Evolutionary conservation across 1,140 invertebrate species (phyloP).

Genomic region (Drosophila pallidifrons): DNA sequence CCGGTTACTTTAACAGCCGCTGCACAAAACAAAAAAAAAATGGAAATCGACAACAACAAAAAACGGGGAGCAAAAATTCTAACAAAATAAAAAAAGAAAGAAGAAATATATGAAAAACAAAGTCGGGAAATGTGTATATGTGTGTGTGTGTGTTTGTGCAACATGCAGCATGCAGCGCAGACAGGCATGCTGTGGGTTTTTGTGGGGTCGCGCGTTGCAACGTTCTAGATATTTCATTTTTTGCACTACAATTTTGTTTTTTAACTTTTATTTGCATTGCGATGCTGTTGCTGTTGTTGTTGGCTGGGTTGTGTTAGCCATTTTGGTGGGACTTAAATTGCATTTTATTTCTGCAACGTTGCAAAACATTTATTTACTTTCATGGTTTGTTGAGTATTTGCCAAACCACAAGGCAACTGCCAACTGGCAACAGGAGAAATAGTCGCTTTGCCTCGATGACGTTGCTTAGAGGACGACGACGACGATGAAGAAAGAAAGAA

Average conservation of each 20-base stretch:
- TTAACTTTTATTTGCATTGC: constrained; percentile 31
- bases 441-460: constrained; percentile 25
- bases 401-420: constrained; percentile 73
- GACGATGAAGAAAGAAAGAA: constrained; percentile 1
- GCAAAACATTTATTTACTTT: constrained; percentile 84
- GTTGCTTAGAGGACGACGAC: constrained; percentile 41
- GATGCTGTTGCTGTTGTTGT: constrained; percentile 18
- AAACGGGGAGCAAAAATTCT: constrained; percentile 34
- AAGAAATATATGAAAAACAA: constrained; percentile 28
- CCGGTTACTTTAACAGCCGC: constrained; percentile 67
- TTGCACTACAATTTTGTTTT: constrained; percentile 19
- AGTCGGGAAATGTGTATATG: constrained; percentile 21
- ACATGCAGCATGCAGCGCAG: constrained; percentile 54
- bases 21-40: constrained; percentile 38
- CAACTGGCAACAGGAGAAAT: constrained; percentile 8
- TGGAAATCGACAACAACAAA: constrained; percentile 31
- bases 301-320: constrained; percentile 57
- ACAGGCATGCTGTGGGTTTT: constrained; percentile 28
- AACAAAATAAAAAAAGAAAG: constrained; percentile 60
- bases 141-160: constrained; percentile 12
- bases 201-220: constrained; percentile 39
- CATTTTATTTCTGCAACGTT: constrained; percentile 84
- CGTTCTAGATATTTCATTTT: constrained; percentile 70
- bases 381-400: constrained; percentile 84
- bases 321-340: constrained; percentile 83